Base-by-base conservation (phyloP, 2,888 invertebrate species). In the Spialia ferax region DNA sequence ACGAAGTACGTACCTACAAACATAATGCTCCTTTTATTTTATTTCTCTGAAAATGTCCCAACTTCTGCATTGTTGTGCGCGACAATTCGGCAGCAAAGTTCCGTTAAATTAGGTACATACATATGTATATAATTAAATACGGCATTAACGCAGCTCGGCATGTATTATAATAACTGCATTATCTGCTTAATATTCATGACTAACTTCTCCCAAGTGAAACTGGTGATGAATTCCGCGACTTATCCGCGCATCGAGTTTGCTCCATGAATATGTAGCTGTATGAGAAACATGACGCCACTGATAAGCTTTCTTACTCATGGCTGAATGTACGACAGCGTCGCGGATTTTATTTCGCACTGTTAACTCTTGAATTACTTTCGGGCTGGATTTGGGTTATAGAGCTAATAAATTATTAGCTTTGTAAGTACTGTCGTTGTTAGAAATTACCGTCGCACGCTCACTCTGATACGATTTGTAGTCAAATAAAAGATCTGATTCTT, bases 161-260 rank as follows among this genome's bases (percentile, higher is more conserved):
- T 81, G 80, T 82, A 85, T 88, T 86, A 87, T 88, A 91, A 91
- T 86, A 42, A 42, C 42, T 89, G 89, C 90, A 91, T 91, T 89
- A 89, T 84, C 81, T 78, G 73, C 79, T 90, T 81, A 89, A 88
- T 91, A 93, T 92, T 89, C 91, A 93, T 89, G 85, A 88, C 77
- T 79, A 89, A 89, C 86, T 91, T 89, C 79, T 71, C 74, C 75
- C 76, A 81, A 85, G 86, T 81, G 82, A 76, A 81, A 80, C 80
- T 83, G 84, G 84, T 87, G 87, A 89, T 84, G 82, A 89, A 86
- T 88, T 84, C 81, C 70, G 73, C 76, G 84, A 85, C 84, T 88
- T 85, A 86, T 82, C 80, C 77, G 73, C 75, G 80, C 81, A 82
- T 80, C 75, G 80, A 86, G 82, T 85, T 84, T 75, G 69, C 69